Evolutionary conservation across 2,888 invertebrate genomes (phyloP), one percentile per base, ranked within the genome.

Genomic region (Hirtodrosophila confusa): DNA sequence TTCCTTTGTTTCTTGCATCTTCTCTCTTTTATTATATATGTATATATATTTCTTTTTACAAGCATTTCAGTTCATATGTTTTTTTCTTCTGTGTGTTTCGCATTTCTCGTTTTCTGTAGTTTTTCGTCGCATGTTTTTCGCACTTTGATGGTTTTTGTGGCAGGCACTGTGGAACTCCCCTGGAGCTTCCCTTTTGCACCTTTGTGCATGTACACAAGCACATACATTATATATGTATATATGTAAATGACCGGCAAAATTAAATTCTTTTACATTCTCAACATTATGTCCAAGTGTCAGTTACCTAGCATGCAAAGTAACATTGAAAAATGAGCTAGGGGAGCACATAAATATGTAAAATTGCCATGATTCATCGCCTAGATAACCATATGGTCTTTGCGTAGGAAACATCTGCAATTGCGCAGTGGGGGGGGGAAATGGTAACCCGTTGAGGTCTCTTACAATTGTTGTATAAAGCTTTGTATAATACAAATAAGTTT

Each of bases 1-100:
- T 68, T 73, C 63, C 66, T 80, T 82, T 82, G 82, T 85, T 78
- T 69, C 63, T 58, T 10, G 44, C 83, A 64, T 69, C 65, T 72
- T 47, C 39, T 60, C 41, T 68, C 44, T 27, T 54, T 43, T 55
- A 36, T 63, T 57, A 62, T 37, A 4, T 36, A 31, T 48, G n/a
- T 36, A 24, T 48, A 17, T 17, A 17, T 17, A 17, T 39, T 11
- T 50, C 35, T 44, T 40, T 54, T 53, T 31, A 12, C 33, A n/a
- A 47, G 54, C 61, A 67, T 68, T 61, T 51, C 36, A 12, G 4
- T 17, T 17, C 17, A 17, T 17, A 17, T 33, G 17, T 33, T 54
- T 33, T 45, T 44, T 23, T 43, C 51, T 35, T 51, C 29, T 23
- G 40, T 43, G 27, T 41, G 12, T 40, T 41, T 49, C 37, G 35